phyloP scores from a whole-genome alignment of 1,140 invertebrate species.

The Chlorops oryzae region DNA sequence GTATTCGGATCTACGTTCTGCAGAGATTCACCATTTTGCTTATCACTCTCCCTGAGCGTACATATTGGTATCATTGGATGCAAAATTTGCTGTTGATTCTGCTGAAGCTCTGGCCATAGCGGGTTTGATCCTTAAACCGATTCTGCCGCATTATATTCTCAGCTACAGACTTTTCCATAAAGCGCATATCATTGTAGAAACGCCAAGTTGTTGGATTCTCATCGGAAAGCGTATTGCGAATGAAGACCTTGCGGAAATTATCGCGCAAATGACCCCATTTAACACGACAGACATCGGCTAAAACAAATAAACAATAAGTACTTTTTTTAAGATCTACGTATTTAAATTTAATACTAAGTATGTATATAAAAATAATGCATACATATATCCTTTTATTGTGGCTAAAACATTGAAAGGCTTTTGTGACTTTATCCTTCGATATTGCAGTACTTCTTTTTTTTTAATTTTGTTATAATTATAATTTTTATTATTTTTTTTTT shows the following conservation, averaged over 20 bases:
- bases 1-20: conserved; percentile 4
- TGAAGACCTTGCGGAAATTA: conserved; percentile 42
- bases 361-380: no score
- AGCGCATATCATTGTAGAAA: conserved; percentile 42
- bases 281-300: conserved; percentile 38
- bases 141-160: conserved; percentile 37
- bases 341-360: neutral
- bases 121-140: conserved; percentile 11
- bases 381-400: no score
- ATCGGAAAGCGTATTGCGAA: conserved; percentile 38
- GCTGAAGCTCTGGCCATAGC: conserved; percentile 3
- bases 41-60: no score
- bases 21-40: no score
- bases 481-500: no score
- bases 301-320: neutral
- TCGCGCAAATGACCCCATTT: conserved; percentile 40
- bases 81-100: neutral
- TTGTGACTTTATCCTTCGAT: no score
- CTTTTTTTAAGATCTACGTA: neutral
- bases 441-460: no score
- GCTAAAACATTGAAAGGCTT: no score
- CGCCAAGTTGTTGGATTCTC: conserved; percentile 39
- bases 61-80: no score
- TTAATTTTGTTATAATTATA: no score
- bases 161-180: conserved; percentile 38